Percentiles rank a stretch among this genome's conserved stretches.
phyloP scores from a whole-genome alignment of 2,888 invertebrate genomes.

The Amphipyra tragopoginis region DNA sequence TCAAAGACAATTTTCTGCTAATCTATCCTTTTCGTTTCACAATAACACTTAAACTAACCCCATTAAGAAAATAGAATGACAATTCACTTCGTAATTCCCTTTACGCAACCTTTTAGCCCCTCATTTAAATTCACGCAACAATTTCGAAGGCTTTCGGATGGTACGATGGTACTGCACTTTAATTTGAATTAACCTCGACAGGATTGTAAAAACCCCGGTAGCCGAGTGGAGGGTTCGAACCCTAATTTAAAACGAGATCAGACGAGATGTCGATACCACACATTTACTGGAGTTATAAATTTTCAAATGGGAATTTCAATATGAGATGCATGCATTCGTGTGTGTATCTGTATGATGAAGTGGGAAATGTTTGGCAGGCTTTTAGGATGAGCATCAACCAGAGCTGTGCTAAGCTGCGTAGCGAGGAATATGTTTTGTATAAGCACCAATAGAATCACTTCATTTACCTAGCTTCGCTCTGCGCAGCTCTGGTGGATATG shows the following conservation, averaged over 20 bases:
- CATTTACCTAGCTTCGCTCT: too few species aligned
- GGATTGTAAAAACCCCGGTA: slow-evolving; percentile 45
- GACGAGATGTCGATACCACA: slow-evolving; percentile 49
- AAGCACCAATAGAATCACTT: too few species aligned
- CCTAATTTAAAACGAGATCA: slow-evolving; percentile 53
- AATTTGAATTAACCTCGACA: slow-evolving; percentile 56
- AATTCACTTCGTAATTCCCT: slow-evolving; percentile 39
- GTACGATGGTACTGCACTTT: slow-evolving; percentile 51
- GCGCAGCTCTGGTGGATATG: too few species aligned
- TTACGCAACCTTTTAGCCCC: slow-evolving; percentile 42
- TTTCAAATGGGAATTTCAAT: slow-evolving; percentile 17
- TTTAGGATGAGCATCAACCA: too few species aligned
- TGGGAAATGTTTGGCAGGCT: background rate
- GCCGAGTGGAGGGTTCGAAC: slow-evolving; percentile 29
- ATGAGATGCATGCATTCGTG: slow-evolving; percentile 8
- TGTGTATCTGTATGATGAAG: background rate
- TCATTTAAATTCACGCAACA: slow-evolving; percentile 55
- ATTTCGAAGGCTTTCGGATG: slow-evolving; percentile 38
- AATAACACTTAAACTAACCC: slow-evolving; percentile 25
- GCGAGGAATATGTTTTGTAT: too few species aligned
- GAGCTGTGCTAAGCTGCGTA: too few species aligned
- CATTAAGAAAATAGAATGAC: slow-evolving; percentile 42
- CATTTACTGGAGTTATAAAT: slow-evolving; percentile 25
- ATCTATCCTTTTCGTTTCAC: slow-evolving; percentile 25
- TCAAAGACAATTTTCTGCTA: slow-evolving; percentile 1